Evolutionary conservation across 2,888 invertebrate species (phyloP).

Genomic region (Dynastes maya): DNA sequence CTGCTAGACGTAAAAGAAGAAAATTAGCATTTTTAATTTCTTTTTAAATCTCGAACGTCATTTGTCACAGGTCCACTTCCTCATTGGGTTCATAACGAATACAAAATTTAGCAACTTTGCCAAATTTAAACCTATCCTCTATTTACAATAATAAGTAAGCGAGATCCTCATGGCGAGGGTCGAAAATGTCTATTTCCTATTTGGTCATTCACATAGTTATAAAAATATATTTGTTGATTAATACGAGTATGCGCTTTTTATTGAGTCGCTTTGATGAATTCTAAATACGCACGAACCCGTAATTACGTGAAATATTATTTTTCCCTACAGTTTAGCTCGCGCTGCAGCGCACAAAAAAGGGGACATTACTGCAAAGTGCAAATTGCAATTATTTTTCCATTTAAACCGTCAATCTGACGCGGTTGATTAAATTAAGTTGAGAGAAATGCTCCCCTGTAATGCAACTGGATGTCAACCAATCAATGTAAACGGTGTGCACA

Average conservation of each 20-base stretch:
- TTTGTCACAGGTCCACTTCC: too few species aligned
- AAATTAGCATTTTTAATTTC: too few species aligned
- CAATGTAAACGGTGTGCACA: too few species aligned
- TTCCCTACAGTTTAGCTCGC: neutral
- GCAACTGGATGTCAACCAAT: neutral
- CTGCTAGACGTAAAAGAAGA: too few species aligned
- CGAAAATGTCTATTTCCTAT: too few species aligned
- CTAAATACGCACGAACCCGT: neutral
- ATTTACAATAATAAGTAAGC: too few species aligned
- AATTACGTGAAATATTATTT: neutral
- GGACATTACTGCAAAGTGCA: neutral
- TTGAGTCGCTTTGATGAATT: neutral
- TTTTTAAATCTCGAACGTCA: too few species aligned
- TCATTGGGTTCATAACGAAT: too few species aligned
- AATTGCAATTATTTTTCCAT: slow-evolving; percentile 30
- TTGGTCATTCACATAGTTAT: neutral
- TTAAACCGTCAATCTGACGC: slow-evolving; percentile 7
- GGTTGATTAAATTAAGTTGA: slow-evolving; percentile 23
- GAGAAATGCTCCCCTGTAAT: slow-evolving; percentile 3
- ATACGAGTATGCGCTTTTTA: neutral
- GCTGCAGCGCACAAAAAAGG: neutral
- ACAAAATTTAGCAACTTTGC: too few species aligned
- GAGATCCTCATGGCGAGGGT: too few species aligned
- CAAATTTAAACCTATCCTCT: too few species aligned
- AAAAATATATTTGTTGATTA: neutral